Percentiles rank a stretch among this genome's conserved stretches.
Conservation (phyloP, 2,888 invertebrate species). For the Encarsia formosa region DNA sequence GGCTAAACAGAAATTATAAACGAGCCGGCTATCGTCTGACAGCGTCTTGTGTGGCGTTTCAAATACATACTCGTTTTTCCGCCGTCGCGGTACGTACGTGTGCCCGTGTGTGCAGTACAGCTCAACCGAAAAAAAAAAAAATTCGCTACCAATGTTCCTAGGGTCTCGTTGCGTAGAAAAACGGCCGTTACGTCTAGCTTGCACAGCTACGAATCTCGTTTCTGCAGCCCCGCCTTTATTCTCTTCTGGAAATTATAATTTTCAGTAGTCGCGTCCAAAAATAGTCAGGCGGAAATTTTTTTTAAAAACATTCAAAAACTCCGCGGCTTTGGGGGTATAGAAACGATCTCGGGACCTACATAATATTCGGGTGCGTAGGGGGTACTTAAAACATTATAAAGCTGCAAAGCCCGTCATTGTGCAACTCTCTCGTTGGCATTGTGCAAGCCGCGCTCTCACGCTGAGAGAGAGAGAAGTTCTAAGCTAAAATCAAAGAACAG, state of each 20-base stretch:
- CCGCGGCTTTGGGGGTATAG: no score
- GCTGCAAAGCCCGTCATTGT: no score
- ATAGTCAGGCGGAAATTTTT: no score
- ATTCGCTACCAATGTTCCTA: no score
- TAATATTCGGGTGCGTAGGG: no score
- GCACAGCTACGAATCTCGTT: neutral
- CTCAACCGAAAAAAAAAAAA: neutral
- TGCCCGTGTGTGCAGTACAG: neutral
- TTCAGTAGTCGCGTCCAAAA: no score
- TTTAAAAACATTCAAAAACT: no score
- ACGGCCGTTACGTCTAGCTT: neutral
- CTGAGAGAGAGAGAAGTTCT: slow-evolving; percentile 32
- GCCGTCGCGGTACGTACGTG: neutral
- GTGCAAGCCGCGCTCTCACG: slow-evolving; percentile 44
- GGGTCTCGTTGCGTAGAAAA: no score
- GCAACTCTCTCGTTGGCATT: slow-evolving; percentile 37
- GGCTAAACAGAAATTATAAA: slow-evolving; percentile 2
- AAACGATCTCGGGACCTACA: no score
- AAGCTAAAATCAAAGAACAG: slow-evolving; percentile 25
- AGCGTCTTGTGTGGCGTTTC: no score
- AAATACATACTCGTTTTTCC: neutral
- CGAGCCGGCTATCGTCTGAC: neutral
- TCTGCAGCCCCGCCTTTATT: neutral
- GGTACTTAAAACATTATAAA: no score
- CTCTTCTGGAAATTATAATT: no score